Base-by-base conservation (phyloP, 2,888 invertebrate genomes). In the Nasonovia ribisnigri region DNA sequence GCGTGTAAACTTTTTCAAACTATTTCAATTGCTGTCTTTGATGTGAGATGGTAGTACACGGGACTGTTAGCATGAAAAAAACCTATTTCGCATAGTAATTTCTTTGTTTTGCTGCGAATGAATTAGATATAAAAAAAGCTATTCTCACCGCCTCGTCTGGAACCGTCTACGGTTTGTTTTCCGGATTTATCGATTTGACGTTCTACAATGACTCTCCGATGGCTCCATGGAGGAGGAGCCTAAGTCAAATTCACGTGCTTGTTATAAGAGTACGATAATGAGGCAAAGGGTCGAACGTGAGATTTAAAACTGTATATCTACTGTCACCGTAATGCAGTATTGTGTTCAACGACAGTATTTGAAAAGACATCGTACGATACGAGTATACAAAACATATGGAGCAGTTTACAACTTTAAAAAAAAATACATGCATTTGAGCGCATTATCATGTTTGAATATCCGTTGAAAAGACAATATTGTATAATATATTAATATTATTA, bases 171-270 rank as follows among this genome's bases (percentile, higher is more conserved):
- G 36, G 24, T 87, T 87, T 24, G 48, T 87, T 87, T 29, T n/a
- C 20, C n/a, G 87, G 48, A 48, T n/a, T 48, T 48, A 87, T 87
- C 48, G 87, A 87, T 87, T 87, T n/a, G 87, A 20, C n/a, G 48
- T 16, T 36, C 16, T 16, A 67, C 67, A 6, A 36, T 67, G n/a
- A 67, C 16, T 67, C n/a, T 16, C 16, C 1, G 67, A 67, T 36
- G 36, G n/a, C 16, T n/a, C 16, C n/a, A 36, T n/a, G 36, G n/a
- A 36, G 16, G n/a, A 6, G 6, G 16, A 36, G n/a, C 67, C 20
- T 16, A 36, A 67, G 67, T 67, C 16, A 1, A 36, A 16, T 67
- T 67, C n/a, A 67, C 67, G n/a, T 67, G 67, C n/a, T 67, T 67
- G 67, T 36, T 67, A 67, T 36, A 36, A 16, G n/a, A 67, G 16